Evolutionary conservation across 1,140 invertebrate species (phyloP), one percentile per base, ranked within the genome.

Genomic region (Heliconius nattereri): DNA sequence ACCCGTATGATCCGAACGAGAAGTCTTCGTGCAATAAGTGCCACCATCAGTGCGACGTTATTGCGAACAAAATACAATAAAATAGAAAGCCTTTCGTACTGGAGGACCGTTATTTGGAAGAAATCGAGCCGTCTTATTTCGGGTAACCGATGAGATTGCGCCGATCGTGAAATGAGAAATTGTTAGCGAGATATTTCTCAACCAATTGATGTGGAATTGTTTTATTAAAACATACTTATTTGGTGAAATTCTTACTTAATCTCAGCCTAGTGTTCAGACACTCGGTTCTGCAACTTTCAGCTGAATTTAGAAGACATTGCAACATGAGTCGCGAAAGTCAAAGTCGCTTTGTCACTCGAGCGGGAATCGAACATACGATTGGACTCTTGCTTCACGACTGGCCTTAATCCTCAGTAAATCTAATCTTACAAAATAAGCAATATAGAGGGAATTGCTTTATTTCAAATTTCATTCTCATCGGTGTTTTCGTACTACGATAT

Each of bases 11-110:
- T 76, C 70, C 85, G 86, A 88, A 89, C 89, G 89, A 89, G 89
- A 89, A 90, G 85, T 87, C 83, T 78, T 78, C 80, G 85, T 89
- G 89, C 91, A 92, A 93, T 93, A 93, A 92, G 89, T 90, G 90
- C 82, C 84, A 86, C 86, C 90, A 87, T 90, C 89, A 89, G 88
- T 85, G 40, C 88, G 90, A 89, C 84, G 90, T 93, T 93, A 93
- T 85, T 82, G 86, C 86, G 87, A 85, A 89, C 87, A 91, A 73
- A 79, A 79, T 79, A 75, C 88, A 93, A 93, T 92, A 92, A 93
- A 92, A 91, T 91, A 90, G 90, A 91, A 91, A 90, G 87, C 89
- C 85, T 75, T 73, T 75, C 73, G 75, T 79, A 76, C 78, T 82
- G 26, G 54, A 70, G 71, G 40, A 11, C 81, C 80, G 75, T 73